Evolutionary conservation across 2,113 vertebrate species (phyloP).

Genomic region (Irena cyanogastra): DNA sequence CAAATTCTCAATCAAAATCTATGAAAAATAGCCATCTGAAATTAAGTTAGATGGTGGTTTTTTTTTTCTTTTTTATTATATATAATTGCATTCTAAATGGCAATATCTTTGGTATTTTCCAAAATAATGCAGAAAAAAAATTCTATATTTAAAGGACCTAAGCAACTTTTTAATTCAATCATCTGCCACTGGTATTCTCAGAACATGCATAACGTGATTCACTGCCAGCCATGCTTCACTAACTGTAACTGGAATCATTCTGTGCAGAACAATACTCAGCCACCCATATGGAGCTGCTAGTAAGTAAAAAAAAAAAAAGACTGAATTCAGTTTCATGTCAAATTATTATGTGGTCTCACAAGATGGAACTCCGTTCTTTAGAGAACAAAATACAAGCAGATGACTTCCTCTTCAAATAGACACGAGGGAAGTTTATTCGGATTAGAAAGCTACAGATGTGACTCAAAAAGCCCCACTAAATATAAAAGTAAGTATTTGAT

Average conservation of each 20-base stretch:
- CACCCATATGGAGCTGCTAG: background rate
- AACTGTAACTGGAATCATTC: background rate
- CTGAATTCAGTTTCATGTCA: background rate
- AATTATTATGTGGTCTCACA: background rate
- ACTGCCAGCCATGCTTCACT: background rate
- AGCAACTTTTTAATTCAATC: background rate
- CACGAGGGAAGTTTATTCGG: background rate
- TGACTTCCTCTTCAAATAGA: background rate
- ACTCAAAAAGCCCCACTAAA: background rate
- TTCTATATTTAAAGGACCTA: background rate
- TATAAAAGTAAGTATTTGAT: background rate
- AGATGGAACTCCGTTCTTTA: background rate
- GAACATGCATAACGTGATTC: background rate
- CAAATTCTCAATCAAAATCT: background rate
- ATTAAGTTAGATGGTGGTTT: background rate
- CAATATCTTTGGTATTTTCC: background rate
- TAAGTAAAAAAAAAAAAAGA: background rate
- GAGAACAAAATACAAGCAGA: background rate
- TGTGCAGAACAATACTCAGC: background rate
- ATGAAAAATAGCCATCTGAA: background rate
- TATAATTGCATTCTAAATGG: background rate
- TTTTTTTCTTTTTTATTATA: background rate
- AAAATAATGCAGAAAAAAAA: background rate
- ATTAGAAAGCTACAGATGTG: background rate
- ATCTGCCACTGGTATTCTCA: background rate